Conservation (phyloP, 2,797 vertebrate genomes). For the Cebuella pygmaea region DNA sequence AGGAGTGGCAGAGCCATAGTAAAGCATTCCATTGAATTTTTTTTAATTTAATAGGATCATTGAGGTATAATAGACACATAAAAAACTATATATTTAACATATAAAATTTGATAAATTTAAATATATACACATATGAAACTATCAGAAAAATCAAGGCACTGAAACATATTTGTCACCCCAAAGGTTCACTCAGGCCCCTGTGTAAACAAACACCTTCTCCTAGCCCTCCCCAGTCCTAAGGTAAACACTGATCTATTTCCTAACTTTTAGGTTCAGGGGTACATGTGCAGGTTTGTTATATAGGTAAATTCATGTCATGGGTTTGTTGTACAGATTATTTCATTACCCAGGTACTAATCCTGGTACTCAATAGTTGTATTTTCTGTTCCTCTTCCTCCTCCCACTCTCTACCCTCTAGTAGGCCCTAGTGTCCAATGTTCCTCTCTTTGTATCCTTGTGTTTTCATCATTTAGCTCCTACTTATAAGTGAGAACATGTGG, state of each 20-base stretch:
- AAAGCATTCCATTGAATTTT: not conserved
- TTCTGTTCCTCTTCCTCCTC: not conserved
- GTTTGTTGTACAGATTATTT: not conserved
- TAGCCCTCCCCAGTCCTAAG: not conserved
- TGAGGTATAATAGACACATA: not conserved
- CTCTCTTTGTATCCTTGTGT: not conserved
- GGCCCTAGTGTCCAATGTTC: not conserved
- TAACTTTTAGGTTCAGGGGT: not conserved
- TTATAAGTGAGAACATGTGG: not conserved
- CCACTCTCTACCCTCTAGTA: not conserved
- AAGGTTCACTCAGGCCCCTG: not conserved
- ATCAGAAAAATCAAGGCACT: not conserved
- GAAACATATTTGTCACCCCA: not conserved
- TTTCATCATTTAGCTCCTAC: not conserved
- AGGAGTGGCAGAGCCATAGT: not conserved
- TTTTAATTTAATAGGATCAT: not conserved
- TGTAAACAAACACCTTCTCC: not conserved
- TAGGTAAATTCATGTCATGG: not conserved
- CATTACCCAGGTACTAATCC: not conserved
- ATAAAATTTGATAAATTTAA: not conserved
- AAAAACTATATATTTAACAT: not conserved
- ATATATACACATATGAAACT: not conserved
- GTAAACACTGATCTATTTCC: not conserved
- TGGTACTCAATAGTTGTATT: not conserved
- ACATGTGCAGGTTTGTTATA: not conserved